Evolutionary conservation across 2,797 vertebrate genomes (phyloP).

Genomic region (Dicrostonyx torquatus): DNA sequence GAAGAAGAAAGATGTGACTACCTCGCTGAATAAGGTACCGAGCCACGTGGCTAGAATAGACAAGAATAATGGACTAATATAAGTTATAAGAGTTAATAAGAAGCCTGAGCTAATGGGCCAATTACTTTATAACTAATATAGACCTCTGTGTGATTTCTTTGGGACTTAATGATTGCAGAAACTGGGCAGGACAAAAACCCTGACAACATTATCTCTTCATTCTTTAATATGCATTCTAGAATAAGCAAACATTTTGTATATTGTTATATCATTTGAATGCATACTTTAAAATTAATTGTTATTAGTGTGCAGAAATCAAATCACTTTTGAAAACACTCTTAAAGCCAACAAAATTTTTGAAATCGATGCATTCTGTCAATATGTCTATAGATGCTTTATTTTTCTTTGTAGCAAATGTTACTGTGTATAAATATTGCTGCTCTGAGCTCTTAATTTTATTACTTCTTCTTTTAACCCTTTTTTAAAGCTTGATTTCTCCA

Average conservation of each 20-base stretch:
- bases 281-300: conserved; percentile 7
- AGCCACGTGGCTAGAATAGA: no score
- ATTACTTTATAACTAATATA: no score
- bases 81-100: no score
- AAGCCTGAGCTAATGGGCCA: no score
- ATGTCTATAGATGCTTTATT: neutral
- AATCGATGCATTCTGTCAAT: neutral
- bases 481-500: neutral
- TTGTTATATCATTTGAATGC: neutral
- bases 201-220: neutral
- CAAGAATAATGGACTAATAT: no score
- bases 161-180: no score
- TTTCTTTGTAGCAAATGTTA: conserved; percentile 35
- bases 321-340: neutral
- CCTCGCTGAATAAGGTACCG: no score
- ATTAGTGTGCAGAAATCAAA: neutral
- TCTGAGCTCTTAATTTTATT: conserved; percentile 21
- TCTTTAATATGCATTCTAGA: neutral
- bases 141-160: no score
- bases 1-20: no score
- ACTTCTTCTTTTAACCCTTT: neutral
- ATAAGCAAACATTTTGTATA: neutral
- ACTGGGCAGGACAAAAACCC: no score
- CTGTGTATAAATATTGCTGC: neutral
- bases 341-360: neutral